Conservation (phyloP, 2,113 vertebrate species). For the Erythrocercus mccallii region DNA sequence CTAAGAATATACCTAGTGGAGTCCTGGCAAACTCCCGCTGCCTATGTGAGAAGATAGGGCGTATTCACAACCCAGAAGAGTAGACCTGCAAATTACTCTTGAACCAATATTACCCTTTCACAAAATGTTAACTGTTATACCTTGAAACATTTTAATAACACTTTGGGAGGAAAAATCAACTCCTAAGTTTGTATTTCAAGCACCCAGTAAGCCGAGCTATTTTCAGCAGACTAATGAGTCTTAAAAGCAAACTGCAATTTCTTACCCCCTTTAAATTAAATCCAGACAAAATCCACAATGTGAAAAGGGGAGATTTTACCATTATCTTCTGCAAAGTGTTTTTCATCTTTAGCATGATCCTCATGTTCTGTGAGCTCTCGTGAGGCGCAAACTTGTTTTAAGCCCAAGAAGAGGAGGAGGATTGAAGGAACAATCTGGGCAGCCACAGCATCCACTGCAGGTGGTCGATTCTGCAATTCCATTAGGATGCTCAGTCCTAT, state of each 20-base stretch:
- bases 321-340: slow-evolving; percentile 85
- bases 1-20: not conserved
- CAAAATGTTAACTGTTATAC: not conserved
- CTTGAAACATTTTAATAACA: not conserved
- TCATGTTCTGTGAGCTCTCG: slow-evolving; percentile 82
- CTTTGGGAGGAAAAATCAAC: not conserved
- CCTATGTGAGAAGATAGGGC: not conserved
- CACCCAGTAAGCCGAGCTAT: not conserved
- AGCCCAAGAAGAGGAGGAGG: slow-evolving; percentile 92
- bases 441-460: slow-evolving; percentile 82
- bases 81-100: not conserved
- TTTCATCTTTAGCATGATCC: slow-evolving; percentile 70
- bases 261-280: slow-evolving; percentile 58
- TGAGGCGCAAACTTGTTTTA: slow-evolving; percentile 90
- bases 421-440: slow-evolving; percentile 91
- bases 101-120: not conserved
- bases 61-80: not conserved
- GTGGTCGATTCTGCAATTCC: slow-evolving; percentile 87
- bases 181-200: not conserved
- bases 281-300: slow-evolving; percentile 61
- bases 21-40: not conserved
- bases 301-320: slow-evolving; percentile 76
- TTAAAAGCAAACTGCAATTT: slow-evolving; percentile 45
- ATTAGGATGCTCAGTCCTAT: slow-evolving; percentile 93
- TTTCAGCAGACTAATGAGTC: slow-evolving; percentile 35